A percentile compares a stretch with the other conserved stretches of the same genome.
These are phyloP conservation scores for Eptatretus atami DNA, from an alignment of 2,797 vertebrate species.

Conservation along the genomic window DNA sequence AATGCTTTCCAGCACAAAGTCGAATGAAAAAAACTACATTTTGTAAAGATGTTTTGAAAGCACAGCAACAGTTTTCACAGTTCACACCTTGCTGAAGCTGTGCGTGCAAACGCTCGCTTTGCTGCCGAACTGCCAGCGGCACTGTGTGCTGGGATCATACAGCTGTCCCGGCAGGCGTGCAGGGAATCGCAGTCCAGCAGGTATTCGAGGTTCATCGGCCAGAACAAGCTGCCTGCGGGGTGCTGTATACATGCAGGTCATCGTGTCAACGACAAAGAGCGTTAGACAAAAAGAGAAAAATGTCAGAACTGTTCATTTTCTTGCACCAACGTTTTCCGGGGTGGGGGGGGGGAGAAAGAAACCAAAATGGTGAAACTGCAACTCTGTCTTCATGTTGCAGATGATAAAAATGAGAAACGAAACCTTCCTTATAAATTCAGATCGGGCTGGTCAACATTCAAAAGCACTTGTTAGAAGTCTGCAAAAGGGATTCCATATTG, in stretches of 20 bases:
- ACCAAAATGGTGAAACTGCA: too few species aligned
- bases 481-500: too few species aligned
- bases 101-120: constrained; percentile 69
- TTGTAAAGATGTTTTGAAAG: too few species aligned
- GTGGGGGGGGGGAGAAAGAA: too few species aligned
- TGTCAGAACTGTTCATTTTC: too few species aligned
- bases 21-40: too few species aligned
- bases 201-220: constrained; percentile 67
- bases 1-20: too few species aligned
- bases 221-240: constrained; percentile 79
- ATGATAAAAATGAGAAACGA: constrained; percentile 1
- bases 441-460: constrained; percentile 1
- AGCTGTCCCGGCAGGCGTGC: constrained; percentile 78
- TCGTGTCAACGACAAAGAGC: constrained; percentile 8
- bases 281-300: not conserved
- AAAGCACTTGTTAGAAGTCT: not conserved
- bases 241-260: constrained; percentile 21
- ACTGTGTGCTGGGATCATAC: constrained; percentile 75
- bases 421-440: constrained; percentile 8
- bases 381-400: too few species aligned
- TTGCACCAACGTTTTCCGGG: too few species aligned
- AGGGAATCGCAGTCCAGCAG: constrained; percentile 65
- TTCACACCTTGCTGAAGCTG: constrained; percentile 60
- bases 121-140: constrained; percentile 93
- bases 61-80: too few species aligned